These are phyloP conservation scores for Cheilosia grossa DNA, from an alignment of 2,888 invertebrate genomes.

Conservation along the genomic window DNA sequence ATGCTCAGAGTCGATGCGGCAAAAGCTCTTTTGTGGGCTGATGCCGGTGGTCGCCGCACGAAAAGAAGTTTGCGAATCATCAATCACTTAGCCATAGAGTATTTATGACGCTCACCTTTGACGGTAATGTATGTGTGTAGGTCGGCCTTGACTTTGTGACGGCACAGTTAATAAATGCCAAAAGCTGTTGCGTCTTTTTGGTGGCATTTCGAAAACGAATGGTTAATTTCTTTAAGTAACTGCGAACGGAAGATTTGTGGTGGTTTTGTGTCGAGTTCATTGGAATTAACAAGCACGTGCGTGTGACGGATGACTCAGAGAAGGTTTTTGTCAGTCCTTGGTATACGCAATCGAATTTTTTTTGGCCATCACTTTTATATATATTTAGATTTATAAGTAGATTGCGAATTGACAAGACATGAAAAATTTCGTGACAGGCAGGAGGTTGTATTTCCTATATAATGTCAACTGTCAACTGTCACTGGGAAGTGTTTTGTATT, in stretches of 20 bases:
- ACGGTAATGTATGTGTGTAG: neutral
- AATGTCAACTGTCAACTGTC: no score
- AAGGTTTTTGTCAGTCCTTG: neutral
- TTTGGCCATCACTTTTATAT: neutral
- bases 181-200: constrained; percentile 3
- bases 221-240: neutral
- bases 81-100: constrained; percentile 41
- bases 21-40: constrained; percentile 52
- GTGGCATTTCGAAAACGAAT: neutral
- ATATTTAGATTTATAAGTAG: no score
- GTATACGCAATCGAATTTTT: neutral
- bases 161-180: constrained; percentile 43
- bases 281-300: constrained; percentile 25
- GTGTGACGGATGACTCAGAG: neutral
- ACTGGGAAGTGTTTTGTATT: no score
- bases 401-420: no score
- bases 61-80: constrained; percentile 40
- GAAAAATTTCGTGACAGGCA: no score
- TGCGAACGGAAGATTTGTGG: neutral
- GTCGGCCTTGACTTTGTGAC: constrained; percentile 34
- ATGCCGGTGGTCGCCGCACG: constrained; percentile 46
- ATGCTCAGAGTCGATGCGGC: neutral
- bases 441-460: no score
- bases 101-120: constrained; percentile 15
- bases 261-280: neutral